Base-by-base conservation (phyloP, 2,888 invertebrate genomes). In the Megastigmus dorsalis region DNA sequence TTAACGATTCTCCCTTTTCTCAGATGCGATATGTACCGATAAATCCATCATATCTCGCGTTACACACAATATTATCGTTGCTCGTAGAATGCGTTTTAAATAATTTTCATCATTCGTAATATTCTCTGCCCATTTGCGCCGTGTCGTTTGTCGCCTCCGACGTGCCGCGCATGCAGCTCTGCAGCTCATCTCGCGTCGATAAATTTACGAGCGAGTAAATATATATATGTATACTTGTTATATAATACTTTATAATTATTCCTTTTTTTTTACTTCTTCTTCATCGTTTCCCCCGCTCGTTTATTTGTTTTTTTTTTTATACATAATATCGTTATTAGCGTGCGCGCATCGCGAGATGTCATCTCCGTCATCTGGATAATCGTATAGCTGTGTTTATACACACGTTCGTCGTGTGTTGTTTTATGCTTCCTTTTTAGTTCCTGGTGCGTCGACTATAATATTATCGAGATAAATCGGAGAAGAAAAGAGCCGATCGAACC, bases 11-110 rank as follows among this genome's bases (percentile, higher is more conserved):
- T 26, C 57, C 41, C 57, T 52, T 73, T 76, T 50, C 15, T n/a
- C 48, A 9, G 73, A 78, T 79, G 80, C 84, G 84, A 84, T 84
- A 84, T 84, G 84, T 84, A 82, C 79, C 82, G 82, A 83, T 81
- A 79, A 80, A 83, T 84, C n/a, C 80, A 54, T 67, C 48, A 36
- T 33, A 55, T 67, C 52, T 66, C 55, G 23, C 30, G n/a, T 23
- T n/a, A n/a, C n/a, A n/a, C n/a, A n/a, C n/a, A n/a, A n/a, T n/a
- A 50, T 63, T 63, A 60, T 60, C 33, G 30, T 60, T 60, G 50
- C 50, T 52, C n/a, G 50, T 38, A 33, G 10, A 15, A 15, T 30
- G 20, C 20, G 3, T 55, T 15, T 15, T 33, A 28, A 5, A 13
- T 55, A 13, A 38, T 18, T 23, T 57, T 57, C 15, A 3, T 15